Evolutionary conservation across 2,797 vertebrate species (phyloP).

Genomic region (Micromesistius poutassou): DNA sequence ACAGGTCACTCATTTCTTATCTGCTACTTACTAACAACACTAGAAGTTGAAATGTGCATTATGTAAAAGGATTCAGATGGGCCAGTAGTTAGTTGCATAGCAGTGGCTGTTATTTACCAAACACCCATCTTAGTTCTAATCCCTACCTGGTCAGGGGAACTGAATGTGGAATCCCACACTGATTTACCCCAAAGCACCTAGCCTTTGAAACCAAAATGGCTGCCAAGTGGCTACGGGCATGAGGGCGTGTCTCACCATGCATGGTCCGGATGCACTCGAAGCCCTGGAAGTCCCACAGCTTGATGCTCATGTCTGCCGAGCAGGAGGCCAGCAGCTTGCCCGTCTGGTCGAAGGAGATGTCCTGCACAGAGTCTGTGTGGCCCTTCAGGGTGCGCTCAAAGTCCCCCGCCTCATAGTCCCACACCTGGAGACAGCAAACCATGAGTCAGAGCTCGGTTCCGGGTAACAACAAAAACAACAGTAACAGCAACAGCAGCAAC

Average conservation of each 20-base stretch:
- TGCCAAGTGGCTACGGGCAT: background rate
- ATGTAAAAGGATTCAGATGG: background rate
- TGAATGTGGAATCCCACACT: background rate
- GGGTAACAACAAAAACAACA: too few species aligned
- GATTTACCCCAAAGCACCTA: background rate
- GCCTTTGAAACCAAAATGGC: background rate
- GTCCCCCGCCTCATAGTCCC: constrained; percentile 99
- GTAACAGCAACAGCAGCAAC: too few species aligned
- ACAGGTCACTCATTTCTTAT: background rate
- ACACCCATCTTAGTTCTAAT: too few species aligned
- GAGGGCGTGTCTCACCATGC: constrained; percentile 82
- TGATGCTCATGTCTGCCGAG: constrained; percentile 99
- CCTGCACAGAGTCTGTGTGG: constrained; percentile 99
- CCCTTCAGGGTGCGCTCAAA: constrained; percentile 98
- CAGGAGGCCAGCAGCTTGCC: constrained; percentile 98
- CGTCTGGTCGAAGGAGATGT: constrained; percentile 97
- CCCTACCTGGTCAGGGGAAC: background rate
- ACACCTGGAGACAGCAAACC: constrained; percentile 78
- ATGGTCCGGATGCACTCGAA: constrained; percentile 99
- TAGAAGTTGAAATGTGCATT: background rate
- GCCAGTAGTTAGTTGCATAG: background rate
- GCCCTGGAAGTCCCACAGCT: constrained; percentile 99
- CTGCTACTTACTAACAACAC: background rate
- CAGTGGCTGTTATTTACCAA: background rate
- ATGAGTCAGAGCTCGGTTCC: background rate